Percentiles rank a stretch among this genome's conserved stretches.
phyloP scores from a whole-genome alignment of 2,888 invertebrate genomes.

The Timandra comae region DNA sequence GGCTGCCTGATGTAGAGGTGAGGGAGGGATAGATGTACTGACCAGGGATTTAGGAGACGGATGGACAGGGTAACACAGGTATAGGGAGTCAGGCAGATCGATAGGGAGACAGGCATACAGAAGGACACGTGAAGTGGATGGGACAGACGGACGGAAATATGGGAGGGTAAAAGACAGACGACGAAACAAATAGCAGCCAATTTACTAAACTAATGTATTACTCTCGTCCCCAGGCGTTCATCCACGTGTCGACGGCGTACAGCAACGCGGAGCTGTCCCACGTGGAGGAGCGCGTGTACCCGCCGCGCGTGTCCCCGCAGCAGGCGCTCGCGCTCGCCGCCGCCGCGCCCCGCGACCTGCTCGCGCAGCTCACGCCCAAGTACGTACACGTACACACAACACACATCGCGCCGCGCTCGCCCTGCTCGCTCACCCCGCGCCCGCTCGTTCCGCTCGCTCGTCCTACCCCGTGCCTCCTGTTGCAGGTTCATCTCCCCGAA shows the following conservation, averaged over 20 bases:
- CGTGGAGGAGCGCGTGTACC: conserved; percentile 87
- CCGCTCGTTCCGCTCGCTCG: too few relatives aligned
- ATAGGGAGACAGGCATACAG: too few relatives aligned
- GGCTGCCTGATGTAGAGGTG: conserved; percentile 82
- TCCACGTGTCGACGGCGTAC: conserved; percentile 93
- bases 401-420: too few relatives aligned
- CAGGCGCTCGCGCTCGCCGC: conserved; percentile 80
- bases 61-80: too few relatives aligned
- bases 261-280: conserved; percentile 84
- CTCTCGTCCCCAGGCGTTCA: conserved; percentile 69
- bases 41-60: neutral
- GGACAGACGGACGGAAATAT: too few relatives aligned
- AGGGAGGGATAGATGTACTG: neutral
- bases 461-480: too few relatives aligned
- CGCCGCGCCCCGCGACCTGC: conserved; percentile 66
- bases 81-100: too few relatives aligned
- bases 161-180: too few relatives aligned
- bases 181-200: too few relatives aligned
- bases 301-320: conserved; percentile 78
- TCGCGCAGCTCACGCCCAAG: conserved; percentile 78
- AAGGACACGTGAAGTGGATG: too few relatives aligned
- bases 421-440: too few relatives aligned
- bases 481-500: conserved; percentile 76
- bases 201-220: neutral
- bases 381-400: conserved; percentile 35